phyloP scores from a whole-genome alignment of 2,113 vertebrate genomes.

The Hiodon tergisus region DNA sequence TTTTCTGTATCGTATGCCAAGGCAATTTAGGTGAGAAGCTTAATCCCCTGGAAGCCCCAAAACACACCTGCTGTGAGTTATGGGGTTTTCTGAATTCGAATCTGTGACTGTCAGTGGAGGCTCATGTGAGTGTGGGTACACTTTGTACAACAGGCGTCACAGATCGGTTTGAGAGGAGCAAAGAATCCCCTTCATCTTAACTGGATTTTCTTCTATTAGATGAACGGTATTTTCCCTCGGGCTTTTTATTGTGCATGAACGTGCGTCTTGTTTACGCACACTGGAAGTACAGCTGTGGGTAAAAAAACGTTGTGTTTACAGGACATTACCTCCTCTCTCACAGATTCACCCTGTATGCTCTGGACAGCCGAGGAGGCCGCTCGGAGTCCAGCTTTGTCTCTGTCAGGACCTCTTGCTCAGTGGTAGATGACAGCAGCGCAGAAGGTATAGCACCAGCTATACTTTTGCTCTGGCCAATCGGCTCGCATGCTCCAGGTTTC shows the following conservation, averaged over 20 bases:
- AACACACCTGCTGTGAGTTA: constrained; percentile 24
- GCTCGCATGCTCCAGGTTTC: neutral
- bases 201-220: neutral
- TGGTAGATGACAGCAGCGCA: constrained; percentile 91
- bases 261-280: no score
- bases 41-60: constrained; percentile 32
- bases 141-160: neutral
- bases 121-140: neutral
- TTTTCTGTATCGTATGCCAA: constrained; percentile 15
- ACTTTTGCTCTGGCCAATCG: neutral
- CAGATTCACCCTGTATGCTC: constrained; percentile 87
- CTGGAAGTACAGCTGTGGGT: no score
- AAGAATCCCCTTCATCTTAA: neutral
- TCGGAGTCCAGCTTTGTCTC: constrained; percentile 87
- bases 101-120: neutral
- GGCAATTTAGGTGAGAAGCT: constrained; percentile 35
- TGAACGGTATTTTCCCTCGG: neutral
- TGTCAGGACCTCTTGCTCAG: constrained; percentile 84
- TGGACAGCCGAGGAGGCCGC: constrained; percentile 87
- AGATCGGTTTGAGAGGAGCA: neutral
- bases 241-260: no score
- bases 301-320: neutral
- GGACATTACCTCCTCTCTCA: constrained; percentile 14
- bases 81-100: constrained; percentile 8
- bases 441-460: constrained; percentile 71